These are phyloP conservation scores for Epizoanthus illoricatus DNA, from an alignment of 92 coral and sea anemone species.

Conservation along the genomic window DNA sequence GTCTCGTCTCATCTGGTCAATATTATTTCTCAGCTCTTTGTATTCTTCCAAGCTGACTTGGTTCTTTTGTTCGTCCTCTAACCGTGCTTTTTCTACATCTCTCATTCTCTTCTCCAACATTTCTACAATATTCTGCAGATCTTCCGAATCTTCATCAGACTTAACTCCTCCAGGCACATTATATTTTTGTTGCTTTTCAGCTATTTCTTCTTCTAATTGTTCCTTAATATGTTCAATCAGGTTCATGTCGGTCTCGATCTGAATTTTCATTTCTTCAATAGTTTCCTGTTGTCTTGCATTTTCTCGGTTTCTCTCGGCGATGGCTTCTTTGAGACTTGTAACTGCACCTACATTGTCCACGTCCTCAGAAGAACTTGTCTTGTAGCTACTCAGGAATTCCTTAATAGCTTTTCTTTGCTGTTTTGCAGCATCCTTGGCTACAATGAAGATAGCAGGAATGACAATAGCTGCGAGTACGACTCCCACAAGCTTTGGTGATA, in stretches of 20 bases:
- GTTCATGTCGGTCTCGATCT: conserved; percentile 60
- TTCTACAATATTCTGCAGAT: conserved; percentile 45
- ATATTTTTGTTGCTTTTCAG: conserved; percentile 57
- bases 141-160: conserved; percentile 44
- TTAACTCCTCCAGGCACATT: conserved; percentile 42
- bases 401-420: conserved; percentile 47
- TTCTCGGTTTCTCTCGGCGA: conserved; percentile 14
- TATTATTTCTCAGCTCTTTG: conserved; percentile 63
- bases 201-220: conserved; percentile 69
- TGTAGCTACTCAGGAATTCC: conserved; percentile 18
- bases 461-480: conserved; percentile 44
- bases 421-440: conserved; percentile 38
- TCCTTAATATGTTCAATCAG: conserved; percentile 61
- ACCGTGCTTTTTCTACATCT: conserved; percentile 64
- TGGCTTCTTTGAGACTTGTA: conserved; percentile 7
- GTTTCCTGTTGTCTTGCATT: conserved; percentile 28
- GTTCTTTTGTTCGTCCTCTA: conserved; percentile 63
- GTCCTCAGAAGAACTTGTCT: neutral
- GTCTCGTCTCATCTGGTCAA: conserved; percentile 62
- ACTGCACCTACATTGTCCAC: neutral
- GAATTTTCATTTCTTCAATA: conserved; percentile 60
- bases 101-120: conserved; percentile 52
- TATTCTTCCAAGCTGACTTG: conserved; percentile 65
- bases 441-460: conserved; percentile 42
- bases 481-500: conserved; percentile 38